phyloP scores from a whole-genome alignment of 2,888 invertebrate genomes.

The Myathropa florea region DNA sequence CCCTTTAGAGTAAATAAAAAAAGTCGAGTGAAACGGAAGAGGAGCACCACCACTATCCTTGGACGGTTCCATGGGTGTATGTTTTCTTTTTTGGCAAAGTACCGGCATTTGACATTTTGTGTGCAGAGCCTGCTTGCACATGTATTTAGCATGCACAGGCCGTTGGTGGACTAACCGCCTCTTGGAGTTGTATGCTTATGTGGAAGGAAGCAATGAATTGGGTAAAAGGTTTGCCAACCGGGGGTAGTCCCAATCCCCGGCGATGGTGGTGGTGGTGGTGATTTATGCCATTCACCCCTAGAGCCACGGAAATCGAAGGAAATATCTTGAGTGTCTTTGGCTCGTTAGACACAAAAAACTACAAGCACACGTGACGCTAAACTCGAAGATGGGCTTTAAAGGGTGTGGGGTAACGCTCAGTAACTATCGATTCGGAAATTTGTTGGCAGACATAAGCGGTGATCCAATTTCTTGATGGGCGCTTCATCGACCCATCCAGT shows the following conservation, averaged over 20 bases:
- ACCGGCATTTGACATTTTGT: slow-evolving; percentile 60
- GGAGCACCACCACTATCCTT: background rate
- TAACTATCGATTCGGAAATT: slow-evolving; percentile 60
- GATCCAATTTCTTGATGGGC: slow-evolving; percentile 63
- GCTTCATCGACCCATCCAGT: slow-evolving; percentile 24
- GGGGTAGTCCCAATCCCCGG: background rate
- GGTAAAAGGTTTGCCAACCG: slow-evolving; percentile 47
- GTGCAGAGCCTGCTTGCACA: slow-evolving; percentile 65
- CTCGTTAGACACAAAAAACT: slow-evolving; percentile 35
- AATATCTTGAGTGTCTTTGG: slow-evolving; percentile 61
- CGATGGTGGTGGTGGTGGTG: slow-evolving; percentile 36
- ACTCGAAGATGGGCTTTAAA: background rate
- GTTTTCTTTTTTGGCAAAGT: slow-evolving; percentile 55
- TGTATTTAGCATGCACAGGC: slow-evolving; percentile 58
- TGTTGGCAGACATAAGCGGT: slow-evolving; percentile 60
- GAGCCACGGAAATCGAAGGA: slow-evolving; percentile 58
- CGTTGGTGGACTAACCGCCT: background rate
- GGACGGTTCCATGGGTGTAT: slow-evolving; percentile 12
- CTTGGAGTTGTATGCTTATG: slow-evolving; percentile 32
- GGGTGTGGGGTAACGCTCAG: background rate
- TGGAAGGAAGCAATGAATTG: slow-evolving; percentile 62
- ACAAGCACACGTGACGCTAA: background rate
- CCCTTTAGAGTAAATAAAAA: slow-evolving; percentile 12
- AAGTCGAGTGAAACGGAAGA: too few species aligned
- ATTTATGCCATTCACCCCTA: slow-evolving; percentile 63